phyloP scores from a whole-genome alignment of 2,797 vertebrate genomes.

The Uromys caudimaculatus region DNA sequence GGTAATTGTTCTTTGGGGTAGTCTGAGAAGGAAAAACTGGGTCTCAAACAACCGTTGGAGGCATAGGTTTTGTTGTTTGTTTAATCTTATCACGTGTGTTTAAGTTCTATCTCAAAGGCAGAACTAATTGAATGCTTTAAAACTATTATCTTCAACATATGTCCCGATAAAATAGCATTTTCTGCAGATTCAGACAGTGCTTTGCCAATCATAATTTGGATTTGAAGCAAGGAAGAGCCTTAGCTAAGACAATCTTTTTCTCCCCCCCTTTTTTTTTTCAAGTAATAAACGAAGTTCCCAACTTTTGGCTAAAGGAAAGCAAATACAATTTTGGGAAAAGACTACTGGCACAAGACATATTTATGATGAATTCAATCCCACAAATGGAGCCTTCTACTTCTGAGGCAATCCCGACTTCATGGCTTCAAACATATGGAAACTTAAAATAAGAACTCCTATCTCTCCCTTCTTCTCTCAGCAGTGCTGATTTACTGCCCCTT shows the following conservation, averaged over 20 bases:
- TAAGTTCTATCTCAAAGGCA: slow-evolving; percentile 69
- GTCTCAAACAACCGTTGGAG: slow-evolving; percentile 50
- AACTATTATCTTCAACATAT: slow-evolving; percentile 70
- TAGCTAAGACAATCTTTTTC: slow-evolving; percentile 22
- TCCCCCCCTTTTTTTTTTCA: background rate
- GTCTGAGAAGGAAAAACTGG: slow-evolving; percentile 2
- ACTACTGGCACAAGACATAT: slow-evolving; percentile 37
- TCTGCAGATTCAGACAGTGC: slow-evolving; percentile 26
- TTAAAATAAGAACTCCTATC: slow-evolving; percentile 68
- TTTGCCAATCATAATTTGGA: slow-evolving; percentile 49
- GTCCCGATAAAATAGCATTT: slow-evolving; percentile 65
- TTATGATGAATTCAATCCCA: slow-evolving; percentile 55
- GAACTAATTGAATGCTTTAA: slow-evolving; percentile 71
- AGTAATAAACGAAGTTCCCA: slow-evolving; percentile 50
- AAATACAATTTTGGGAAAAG: slow-evolving; percentile 66
- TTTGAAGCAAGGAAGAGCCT: slow-evolving; percentile 49
- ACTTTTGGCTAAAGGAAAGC: slow-evolving; percentile 55
- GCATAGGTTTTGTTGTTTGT: background rate
- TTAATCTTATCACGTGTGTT: slow-evolving; percentile 63
- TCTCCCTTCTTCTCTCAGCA: slow-evolving; percentile 49
- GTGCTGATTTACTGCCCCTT: slow-evolving; percentile 64
- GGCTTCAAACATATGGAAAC: slow-evolving; percentile 54
- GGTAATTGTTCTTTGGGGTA: slow-evolving; percentile 10
- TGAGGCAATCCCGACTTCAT: slow-evolving; percentile 54
- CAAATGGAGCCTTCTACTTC: slow-evolving; percentile 69